phyloP scores from a whole-genome alignment of 2,113 vertebrate genomes.

The Mohoua ochrocephala region DNA sequence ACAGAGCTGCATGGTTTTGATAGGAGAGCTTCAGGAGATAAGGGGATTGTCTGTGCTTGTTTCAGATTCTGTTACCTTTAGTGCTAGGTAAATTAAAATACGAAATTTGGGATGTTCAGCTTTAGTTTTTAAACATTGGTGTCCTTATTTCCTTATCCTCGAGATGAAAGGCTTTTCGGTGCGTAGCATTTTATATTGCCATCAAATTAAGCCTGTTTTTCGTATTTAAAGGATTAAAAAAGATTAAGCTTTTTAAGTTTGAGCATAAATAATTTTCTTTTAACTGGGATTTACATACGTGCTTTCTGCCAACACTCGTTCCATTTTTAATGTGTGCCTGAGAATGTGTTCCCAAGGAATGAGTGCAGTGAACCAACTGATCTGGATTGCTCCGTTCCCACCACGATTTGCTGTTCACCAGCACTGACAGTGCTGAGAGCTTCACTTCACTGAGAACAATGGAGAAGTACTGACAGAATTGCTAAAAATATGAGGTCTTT shows the following conservation, averaged over 20 bases:
- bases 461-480: neutral
- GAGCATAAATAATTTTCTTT: neutral
- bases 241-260: neutral
- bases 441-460: neutral
- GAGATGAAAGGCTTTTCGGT: neutral
- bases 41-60: neutral
- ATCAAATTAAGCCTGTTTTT: neutral
- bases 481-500: neutral
- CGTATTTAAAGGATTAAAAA: neutral
- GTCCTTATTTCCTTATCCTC: neutral
- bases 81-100: neutral
- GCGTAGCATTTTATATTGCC: neutral
- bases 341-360: neutral
- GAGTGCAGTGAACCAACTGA: neutral
- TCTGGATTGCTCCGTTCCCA: rapidly evolving
- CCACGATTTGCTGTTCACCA: neutral
- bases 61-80: neutral
- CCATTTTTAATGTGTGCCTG: neutral
- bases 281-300: neutral
- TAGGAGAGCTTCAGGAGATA: neutral
- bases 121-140: neutral
- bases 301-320: neutral
- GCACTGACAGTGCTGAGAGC: neutral
- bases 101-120: neutral
- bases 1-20: neutral